phyloP scores from a whole-genome alignment of 92 coral and sea anemone species.

The Pocillopora meandrina region DNA sequence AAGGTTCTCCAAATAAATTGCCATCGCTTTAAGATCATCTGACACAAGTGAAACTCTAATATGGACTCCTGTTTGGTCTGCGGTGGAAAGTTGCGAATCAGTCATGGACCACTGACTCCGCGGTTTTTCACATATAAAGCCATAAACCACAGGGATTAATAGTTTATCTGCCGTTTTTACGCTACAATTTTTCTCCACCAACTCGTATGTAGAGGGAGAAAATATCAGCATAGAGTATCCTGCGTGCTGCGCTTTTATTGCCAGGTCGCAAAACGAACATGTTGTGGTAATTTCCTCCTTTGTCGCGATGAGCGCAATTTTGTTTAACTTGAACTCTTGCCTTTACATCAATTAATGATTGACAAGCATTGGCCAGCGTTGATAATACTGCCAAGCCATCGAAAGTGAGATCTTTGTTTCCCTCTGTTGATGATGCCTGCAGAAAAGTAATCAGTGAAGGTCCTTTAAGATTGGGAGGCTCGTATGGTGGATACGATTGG shows the following conservation, averaged over 20 bases:
- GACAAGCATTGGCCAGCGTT: constrained; percentile 10
- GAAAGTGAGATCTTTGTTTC: background rate
- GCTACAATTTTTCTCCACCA: no score
- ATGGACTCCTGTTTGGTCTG: background rate
- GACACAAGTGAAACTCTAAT: background rate
- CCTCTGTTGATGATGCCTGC: background rate
- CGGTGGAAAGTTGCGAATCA: background rate
- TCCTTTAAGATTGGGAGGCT: background rate
- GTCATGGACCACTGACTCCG: no score
- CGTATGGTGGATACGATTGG: no score
- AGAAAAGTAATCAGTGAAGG: background rate
- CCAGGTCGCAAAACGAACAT: background rate
- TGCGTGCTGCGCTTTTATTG: constrained; percentile 10
- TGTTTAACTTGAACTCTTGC: constrained; percentile 9
- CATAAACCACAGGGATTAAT: no score
- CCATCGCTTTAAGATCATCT: background rate
- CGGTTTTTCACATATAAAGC: background rate
- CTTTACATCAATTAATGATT: constrained; percentile 13
- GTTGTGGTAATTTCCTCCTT: background rate
- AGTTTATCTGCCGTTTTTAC: no score
- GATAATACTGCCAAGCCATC: constrained; percentile 6
- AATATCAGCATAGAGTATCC: constrained; percentile 21
- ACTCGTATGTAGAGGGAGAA: no score
- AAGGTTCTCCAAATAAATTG: background rate
- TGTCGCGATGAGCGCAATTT: constrained; percentile 5